These are phyloP conservation scores for Pyrochroa serraticornis DNA, from an alignment of 2,888 invertebrate genomes.

Conservation along the genomic window DNA sequence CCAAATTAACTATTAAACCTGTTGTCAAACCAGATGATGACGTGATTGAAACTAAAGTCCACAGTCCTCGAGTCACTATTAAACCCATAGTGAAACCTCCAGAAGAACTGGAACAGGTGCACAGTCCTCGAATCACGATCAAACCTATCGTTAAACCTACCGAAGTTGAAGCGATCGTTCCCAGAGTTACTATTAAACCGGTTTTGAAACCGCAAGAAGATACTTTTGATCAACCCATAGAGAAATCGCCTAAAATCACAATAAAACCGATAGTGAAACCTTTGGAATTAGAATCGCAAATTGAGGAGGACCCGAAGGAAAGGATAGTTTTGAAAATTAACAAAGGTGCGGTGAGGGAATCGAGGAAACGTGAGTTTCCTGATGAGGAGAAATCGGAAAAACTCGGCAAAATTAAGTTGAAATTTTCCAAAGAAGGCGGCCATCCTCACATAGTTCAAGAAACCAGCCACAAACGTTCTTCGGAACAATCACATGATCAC, in stretches of 20 bases:
- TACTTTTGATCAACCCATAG: slow-evolving; percentile 2
- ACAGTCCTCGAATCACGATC: slow-evolving; percentile 50
- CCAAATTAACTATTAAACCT: slow-evolving; percentile 59
- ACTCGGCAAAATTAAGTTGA: slow-evolving; percentile 62
- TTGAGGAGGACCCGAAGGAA: slow-evolving; percentile 53
- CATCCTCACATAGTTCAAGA: slow-evolving; percentile 54
- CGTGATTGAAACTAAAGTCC: slow-evolving; percentile 29
- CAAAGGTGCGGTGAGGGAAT: slow-evolving; percentile 59
- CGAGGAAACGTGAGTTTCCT: slow-evolving; percentile 44
- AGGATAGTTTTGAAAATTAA: slow-evolving; percentile 70
- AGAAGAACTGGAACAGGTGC: slow-evolving; percentile 49
- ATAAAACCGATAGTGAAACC: slow-evolving; percentile 58
- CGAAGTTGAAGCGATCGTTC: slow-evolving; percentile 28
- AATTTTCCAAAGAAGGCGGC: slow-evolving; percentile 59
- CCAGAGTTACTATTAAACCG: slow-evolving; percentile 62
- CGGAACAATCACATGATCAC: slow-evolving; percentile 27
- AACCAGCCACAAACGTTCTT: slow-evolving; percentile 17
- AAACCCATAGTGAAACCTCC: slow-evolving; percentile 54
- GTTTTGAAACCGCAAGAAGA: slow-evolving; percentile 59
- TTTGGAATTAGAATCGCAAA: slow-evolving; percentile 47
- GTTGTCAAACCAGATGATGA: slow-evolving; percentile 52
- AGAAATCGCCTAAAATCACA: slow-evolving; percentile 55
- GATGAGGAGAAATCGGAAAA: slow-evolving; percentile 54
- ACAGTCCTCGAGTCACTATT: slow-evolving; percentile 62
- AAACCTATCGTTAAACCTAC: slow-evolving; percentile 62